Evolutionary conservation across 2,113 vertebrate species (phyloP), one percentile per base, ranked within the genome.

Genomic region (Oplegnathus fasciatus): DNA sequence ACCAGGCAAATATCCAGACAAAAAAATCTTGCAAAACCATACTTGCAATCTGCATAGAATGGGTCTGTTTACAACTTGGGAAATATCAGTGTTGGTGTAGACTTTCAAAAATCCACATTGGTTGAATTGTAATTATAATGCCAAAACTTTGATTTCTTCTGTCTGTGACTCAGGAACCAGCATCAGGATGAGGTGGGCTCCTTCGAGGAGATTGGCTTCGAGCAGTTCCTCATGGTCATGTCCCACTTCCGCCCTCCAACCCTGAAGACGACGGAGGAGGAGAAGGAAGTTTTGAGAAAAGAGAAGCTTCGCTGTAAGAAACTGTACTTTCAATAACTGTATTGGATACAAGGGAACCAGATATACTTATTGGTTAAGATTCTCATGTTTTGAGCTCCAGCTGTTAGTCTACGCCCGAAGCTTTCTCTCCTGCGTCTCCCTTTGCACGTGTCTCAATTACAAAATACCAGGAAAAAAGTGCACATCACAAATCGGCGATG

Each of bases 181-280:
- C 94, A 83, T 3, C 92, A 92, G 65, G 90, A 92, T 5, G 83
- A 96, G 24, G 90, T 78, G 0, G 97, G 97, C 68, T 89, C 92
- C 77, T 93, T 85, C 0, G 89, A 96, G 0, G 97, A 98, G 94
- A 98, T 99, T 62, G 90, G 93, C 92, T 99, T 99, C 0, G 96
- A 98, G 86, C 96, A 99, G 87, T 99, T 99, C 89, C 91, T 99
- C 88, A 97, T 96, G 78, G 96, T 99, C 93, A 97, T 99, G 97
- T 97, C 97, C 64, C 96, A 98, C 94, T 99, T 99, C 94, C 95
- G 96, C 61, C 97, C 97, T 34, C 95, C 96, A 0, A 95, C 95
- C 74, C 88, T 93, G 81, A 85, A 92, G 80, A 94, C 95, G 74
- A 94, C 96, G 0, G 95, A 96, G 58, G 98, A 98, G 79, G 96